phyloP scores from a whole-genome alignment of 1,140 invertebrate species.

The Musca vetustissima region DNA sequence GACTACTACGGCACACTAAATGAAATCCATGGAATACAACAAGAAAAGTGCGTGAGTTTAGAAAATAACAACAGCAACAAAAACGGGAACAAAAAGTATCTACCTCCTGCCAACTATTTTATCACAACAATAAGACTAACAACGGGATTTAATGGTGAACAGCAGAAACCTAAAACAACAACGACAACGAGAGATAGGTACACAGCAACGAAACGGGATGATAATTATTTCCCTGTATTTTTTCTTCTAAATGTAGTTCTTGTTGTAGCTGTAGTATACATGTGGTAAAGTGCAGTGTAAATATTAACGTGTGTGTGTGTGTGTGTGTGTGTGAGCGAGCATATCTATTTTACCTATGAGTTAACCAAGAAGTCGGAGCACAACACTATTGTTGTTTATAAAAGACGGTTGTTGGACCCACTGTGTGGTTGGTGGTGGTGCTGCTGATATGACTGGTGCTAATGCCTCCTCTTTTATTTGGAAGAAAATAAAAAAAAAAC shows the following conservation, averaged over 20 bases:
- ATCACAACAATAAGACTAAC: background rate
- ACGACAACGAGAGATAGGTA: background rate
- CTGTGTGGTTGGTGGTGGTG: background rate
- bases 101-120: too few relatives aligned
- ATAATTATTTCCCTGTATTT: constrained; percentile 31
- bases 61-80: background rate
- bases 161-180: background rate
- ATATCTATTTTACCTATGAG: background rate
- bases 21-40: too few relatives aligned
- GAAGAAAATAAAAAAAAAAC: constrained; percentile 6
- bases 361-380: background rate
- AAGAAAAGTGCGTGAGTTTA: constrained; percentile 18
- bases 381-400: background rate
- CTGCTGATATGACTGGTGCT: constrained; percentile 1
- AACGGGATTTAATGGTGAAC: background rate
- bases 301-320: background rate
- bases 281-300: background rate
- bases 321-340: background rate
- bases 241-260: background rate
- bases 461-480: constrained; percentile 19
- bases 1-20: too few relatives aligned
- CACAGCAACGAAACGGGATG: constrained; percentile 19
- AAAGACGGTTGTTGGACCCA: background rate
- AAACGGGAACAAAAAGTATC: background rate
- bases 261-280: background rate